phyloP scores from a whole-genome alignment of 2,113 vertebrate species.

The Pachycephala philippinensis region DNA sequence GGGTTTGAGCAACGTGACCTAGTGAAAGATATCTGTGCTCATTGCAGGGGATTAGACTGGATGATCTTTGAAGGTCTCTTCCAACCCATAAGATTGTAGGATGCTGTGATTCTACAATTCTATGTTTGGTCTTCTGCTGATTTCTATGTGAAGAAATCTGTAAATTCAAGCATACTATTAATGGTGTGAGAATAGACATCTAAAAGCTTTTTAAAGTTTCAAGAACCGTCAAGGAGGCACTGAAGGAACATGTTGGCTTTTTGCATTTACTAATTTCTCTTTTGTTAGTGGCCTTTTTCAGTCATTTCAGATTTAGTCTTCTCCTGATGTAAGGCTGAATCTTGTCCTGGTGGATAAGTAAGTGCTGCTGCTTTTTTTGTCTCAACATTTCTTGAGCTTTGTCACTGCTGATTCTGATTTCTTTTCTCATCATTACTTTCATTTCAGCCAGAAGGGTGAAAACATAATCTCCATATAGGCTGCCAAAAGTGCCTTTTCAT shows the following conservation, averaged over 20 bases:
- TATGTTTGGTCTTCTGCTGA: neutral
- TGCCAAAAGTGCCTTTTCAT: slow-evolving; percentile 17
- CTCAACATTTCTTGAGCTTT: neutral
- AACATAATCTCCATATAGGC: neutral
- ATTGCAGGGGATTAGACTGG: neutral
- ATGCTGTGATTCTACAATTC: neutral
- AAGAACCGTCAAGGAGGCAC: neutral
- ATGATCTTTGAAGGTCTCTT: neutral
- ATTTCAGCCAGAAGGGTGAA: neutral
- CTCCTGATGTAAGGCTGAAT: neutral
- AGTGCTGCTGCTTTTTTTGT: neutral
- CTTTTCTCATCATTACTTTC: neutral
- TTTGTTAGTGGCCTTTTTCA: neutral
- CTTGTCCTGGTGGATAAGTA: neutral
- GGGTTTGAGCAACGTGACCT: neutral
- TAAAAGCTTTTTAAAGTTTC: neutral
- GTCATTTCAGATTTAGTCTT: neutral
- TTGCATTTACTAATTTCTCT: neutral
- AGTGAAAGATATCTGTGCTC: neutral
- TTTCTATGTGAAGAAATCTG: neutral
- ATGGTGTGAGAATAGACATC: neutral
- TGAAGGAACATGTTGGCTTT: neutral
- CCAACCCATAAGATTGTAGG: neutral
- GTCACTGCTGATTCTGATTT: neutral
- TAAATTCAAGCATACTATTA: neutral